Base-by-base conservation (phyloP, 2,797 vertebrate species). In the Acridotheres tristis region DNA sequence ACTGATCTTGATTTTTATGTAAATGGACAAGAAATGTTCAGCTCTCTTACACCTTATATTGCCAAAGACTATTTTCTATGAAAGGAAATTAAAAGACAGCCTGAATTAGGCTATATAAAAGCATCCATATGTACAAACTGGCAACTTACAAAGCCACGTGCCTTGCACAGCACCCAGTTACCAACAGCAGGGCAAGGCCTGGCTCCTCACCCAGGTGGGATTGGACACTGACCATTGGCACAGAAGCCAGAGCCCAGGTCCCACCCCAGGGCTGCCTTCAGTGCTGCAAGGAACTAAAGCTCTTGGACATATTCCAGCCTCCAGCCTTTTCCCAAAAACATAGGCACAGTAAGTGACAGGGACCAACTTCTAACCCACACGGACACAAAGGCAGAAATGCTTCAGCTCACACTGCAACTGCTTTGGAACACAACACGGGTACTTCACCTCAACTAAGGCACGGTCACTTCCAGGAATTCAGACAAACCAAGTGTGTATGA, bases 171-270 rank as follows among this genome's bases (percentile, higher is more conserved):
- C 77, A 61, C 63, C 75, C 77, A 57, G 11, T 79, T 30, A 91
- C 67, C 74, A 61, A 27, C 32, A 77, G 71, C 0, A 0, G 77
- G 27, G 71, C 72, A 90, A 67, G 91, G 40, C 36, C 69, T 58
- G 69, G 76, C 81, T 91, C 43, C 66, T 84, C 73, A 42, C 17
- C 29, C 9, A 51, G 34, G 13, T 29, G 43, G 26, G 34, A 65
- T 0, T 72, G 62, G 34, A 90, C 85, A 50, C 13, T 1, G 0
- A 73, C 45, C 75, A 9, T 0, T 0, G 1, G 22, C 0, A 0
- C 51, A 40, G 58, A 53, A 77, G 66, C 50, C 57, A 42, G 48
- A 77, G 72, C 36, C 42, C 76, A 30, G 61, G 72, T 48, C 8
- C 0, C 22, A 8, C 18, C 1, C 1, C 75, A 43, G 75, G 32